Conservation (phyloP, 2,888 invertebrate species). For the Macaria liturata region DNA sequence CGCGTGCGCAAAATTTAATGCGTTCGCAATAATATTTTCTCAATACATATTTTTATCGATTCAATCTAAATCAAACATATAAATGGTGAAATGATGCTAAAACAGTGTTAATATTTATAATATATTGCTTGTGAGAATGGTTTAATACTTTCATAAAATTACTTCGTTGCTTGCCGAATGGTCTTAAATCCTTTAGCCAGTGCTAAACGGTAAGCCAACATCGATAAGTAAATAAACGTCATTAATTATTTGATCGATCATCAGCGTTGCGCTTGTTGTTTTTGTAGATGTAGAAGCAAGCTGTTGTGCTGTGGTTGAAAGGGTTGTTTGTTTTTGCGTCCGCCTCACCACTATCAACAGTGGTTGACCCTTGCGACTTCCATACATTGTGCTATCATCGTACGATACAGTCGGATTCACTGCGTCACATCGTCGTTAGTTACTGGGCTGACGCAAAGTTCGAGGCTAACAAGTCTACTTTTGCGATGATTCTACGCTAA, state of each 20-base stretch:
- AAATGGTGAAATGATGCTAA: no score
- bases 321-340: conserved; percentile 40
- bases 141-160: no score
- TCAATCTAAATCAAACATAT: no score
- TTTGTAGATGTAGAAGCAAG: background rate
- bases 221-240: no score
- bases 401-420: conserved; percentile 39
- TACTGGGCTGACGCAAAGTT: background rate
- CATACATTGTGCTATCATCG: conserved; percentile 39
- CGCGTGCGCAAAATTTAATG: conserved; percentile 44
- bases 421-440: conserved; percentile 20
- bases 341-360: conserved; percentile 42
- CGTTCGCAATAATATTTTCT: no score
- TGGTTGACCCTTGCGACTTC: conserved; percentile 41
- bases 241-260: no score
- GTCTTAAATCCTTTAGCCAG: no score
- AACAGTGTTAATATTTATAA: no score
- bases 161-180: no score
- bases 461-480: conserved; percentile 20
- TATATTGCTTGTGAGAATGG: no score
- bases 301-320: background rate
- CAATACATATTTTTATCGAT: no score
- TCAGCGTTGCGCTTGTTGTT: background rate
- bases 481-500: conserved; percentile 22
- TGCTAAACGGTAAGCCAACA: no score